Conservation (phyloP, 2,797 vertebrate genomes). For the Synaphobranchus kaupii region DNA sequence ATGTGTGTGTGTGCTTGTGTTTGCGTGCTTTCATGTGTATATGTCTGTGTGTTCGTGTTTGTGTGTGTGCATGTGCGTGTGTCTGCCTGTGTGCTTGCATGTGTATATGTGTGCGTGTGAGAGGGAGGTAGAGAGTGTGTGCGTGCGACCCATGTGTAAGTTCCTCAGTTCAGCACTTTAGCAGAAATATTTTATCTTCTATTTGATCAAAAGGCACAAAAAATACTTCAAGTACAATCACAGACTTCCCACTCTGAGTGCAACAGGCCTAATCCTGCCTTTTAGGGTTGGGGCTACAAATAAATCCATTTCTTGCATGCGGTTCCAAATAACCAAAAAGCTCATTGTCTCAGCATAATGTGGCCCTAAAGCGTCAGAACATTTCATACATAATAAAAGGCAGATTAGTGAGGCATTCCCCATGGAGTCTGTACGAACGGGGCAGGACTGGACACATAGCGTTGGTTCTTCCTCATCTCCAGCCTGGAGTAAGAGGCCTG, state of each 20-base stretch:
- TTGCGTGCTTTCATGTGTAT: neutral
- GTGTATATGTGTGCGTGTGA: neutral
- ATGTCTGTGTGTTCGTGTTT: neutral
- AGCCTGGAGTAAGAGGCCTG: neutral
- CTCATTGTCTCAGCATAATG: slow-evolving; percentile 4
- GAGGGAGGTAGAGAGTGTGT: neutral
- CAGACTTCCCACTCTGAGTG: neutral
- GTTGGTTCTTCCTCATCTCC: neutral
- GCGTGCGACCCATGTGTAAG: neutral
- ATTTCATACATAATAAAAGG: slow-evolving; percentile 4
- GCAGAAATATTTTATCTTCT: neutral
- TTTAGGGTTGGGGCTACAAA: neutral
- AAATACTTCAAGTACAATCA: neutral
- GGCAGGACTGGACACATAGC: neutral
- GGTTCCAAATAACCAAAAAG: neutral
- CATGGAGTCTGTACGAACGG: neutral
- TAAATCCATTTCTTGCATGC: neutral
- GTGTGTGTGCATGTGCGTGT: neutral
- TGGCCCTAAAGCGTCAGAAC: neutral
- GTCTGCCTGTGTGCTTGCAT: neutral
- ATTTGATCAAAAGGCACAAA: neutral
- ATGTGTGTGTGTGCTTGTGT: neutral
- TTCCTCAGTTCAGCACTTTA: neutral
- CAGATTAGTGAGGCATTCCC: neutral
- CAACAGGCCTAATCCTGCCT: slow-evolving; percentile 6